Evolutionary conservation across 2,888 invertebrate genomes (phyloP), one percentile per base, ranked within the genome.

Genomic region (Nomada lathburiana): DNA sequence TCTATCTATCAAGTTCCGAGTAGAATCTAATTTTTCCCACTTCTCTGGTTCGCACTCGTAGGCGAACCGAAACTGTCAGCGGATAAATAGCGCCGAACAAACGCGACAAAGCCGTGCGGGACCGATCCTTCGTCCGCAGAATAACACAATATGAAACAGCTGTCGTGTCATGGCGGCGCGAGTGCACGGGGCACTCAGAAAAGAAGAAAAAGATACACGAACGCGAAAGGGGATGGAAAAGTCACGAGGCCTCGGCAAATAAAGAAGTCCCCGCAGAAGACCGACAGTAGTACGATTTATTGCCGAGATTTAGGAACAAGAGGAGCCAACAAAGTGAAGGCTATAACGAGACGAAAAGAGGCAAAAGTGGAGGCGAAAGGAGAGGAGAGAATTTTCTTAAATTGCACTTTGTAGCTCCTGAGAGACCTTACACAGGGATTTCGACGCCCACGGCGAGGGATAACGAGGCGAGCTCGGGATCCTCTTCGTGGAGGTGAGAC

Each of bases 361-460:
- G 60, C 77, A 73, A 84, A 77, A 84, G 82, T 78, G 80, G 76
- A 83, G 79, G 79, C 76, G 80, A 85, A 73, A 72, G 59, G 82
- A 80, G 82, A 84, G 77, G 60, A 79, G 88, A 82, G 88, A 87
- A 87, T 90, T 90, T 90, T 88, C 89, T 89, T 89, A 90, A 90
- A 89, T 90, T 90, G 90, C 90, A 88, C 88, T 91, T 89, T 90
- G 89, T 88, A 90, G 90, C 90, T 91, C 88, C 90, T 88, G 89
- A 88, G 88, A 87, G 88, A 87, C 87, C 87, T 88, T 88, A 87
- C 86, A 87, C 82, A 84, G 83, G 84, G 89, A 89, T 88, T 89
- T 90, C 88, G 87, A 91, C 88, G 91, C 91, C 91, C 91, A 89
- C 89, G 88, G 90, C 87, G 87, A 90, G 87, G 90, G 90, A 91